A percentile compares a stretch with the other conserved stretches of the same genome.
These are phyloP conservation scores for human (Homo sapiens) DNA, from an alignment of 2,113 vertebrate genomes.

Conservation along the genomic window DNA sequence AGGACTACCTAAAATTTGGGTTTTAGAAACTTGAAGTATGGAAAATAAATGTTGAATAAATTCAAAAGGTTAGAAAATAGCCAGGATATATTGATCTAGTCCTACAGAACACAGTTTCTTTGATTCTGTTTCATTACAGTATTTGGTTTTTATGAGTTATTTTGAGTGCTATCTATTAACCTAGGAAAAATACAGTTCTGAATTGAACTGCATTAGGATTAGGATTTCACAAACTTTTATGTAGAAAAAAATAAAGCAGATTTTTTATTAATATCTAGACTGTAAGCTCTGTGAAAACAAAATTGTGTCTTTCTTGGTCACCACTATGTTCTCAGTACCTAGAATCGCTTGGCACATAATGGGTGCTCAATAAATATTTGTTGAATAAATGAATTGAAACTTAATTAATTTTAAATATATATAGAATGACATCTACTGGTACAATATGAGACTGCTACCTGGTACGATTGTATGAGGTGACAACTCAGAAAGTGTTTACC, in stretches of 20 bases:
- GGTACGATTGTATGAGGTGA: not conserved
- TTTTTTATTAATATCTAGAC: not conserved
- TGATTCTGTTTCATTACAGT: not conserved
- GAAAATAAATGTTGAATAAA: not conserved
- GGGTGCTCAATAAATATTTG: not conserved
- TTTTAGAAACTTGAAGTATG: conserved; percentile 22
- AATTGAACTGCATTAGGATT: not conserved
- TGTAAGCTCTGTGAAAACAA: not conserved
- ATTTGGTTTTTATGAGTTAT: not conserved
- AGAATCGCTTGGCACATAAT: not conserved
- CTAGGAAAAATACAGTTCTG: conserved; percentile 5
- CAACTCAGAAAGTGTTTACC: not conserved
- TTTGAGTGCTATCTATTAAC: not conserved
- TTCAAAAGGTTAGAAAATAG: not conserved
- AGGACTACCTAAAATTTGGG: not conserved
- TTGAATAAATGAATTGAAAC: conserved; percentile 21
- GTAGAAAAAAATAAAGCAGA: not conserved
- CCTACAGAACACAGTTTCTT: not conserved
- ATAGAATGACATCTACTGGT: conserved; percentile 66
- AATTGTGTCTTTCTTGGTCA: not conserved
- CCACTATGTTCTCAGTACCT: not conserved
- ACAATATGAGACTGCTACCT: not conserved
- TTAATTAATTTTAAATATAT: conserved; percentile 11
- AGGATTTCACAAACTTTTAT: not conserved
- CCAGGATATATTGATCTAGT: not conserved